phyloP scores from a whole-genome alignment of 2,113 vertebrate genomes.

The Pangasianodon hypophthalmus region DNA sequence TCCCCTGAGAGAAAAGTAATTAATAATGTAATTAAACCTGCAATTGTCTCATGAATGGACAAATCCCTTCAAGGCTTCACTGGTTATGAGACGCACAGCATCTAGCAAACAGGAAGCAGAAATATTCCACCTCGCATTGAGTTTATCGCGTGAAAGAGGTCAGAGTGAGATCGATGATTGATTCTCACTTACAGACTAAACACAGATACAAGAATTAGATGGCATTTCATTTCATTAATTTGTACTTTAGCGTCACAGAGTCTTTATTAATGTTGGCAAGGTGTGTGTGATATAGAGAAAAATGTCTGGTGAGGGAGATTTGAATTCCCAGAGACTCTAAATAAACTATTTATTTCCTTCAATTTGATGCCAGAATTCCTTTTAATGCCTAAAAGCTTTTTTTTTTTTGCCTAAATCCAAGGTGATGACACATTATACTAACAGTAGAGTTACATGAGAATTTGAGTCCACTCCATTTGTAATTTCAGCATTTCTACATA shows the following conservation, averaged over 20 bases:
- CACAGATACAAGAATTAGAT: background rate
- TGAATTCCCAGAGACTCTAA: background rate
- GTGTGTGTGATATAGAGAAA: background rate
- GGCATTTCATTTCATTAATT: background rate
- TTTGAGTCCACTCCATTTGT: background rate
- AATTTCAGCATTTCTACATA: background rate
- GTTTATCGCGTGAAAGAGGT: background rate
- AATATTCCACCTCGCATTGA: conserved; percentile 7
- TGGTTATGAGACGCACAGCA: conserved; percentile 33
- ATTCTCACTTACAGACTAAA: conserved; percentile 15
- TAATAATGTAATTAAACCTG: conserved; percentile 53
- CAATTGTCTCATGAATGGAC: conserved; percentile 34
- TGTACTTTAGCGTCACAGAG: background rate
- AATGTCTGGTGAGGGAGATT: background rate
- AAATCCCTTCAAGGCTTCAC: conserved; percentile 13
- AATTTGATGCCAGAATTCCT: background rate
- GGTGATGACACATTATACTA: background rate
- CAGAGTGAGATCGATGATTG: background rate
- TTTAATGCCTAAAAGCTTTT: too few relatives aligned
- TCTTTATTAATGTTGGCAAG: background rate
- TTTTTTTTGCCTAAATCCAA: too few relatives aligned
- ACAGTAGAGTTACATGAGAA: background rate
- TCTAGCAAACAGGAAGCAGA: background rate
- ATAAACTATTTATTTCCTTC: background rate
- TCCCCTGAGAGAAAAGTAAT: conserved; percentile 46